These are phyloP conservation scores for Proisotoma minuta DNA, from an alignment of 2,888 invertebrate species.

Conservation along the genomic window DNA sequence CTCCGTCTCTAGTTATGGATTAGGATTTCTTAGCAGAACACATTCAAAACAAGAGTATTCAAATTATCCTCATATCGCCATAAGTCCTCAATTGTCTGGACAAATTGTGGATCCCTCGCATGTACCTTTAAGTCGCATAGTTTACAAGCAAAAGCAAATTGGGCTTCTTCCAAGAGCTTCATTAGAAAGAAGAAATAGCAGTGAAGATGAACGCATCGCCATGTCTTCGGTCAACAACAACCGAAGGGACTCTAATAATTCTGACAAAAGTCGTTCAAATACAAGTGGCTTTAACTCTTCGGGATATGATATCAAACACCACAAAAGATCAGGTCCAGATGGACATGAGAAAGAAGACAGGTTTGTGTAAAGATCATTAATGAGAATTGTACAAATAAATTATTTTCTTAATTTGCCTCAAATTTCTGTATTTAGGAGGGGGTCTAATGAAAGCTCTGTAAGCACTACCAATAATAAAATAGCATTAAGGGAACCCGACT, in stretches of 20 bases:
- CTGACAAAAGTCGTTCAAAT: constrained; percentile 29
- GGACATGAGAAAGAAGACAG: constrained; percentile 38
- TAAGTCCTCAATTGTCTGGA: constrained; percentile 15
- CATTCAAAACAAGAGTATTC: constrained; percentile 34
- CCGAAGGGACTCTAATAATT: constrained; percentile 38
- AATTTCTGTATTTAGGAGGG: constrained; percentile 17
- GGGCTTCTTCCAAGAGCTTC: constrained; percentile 39
- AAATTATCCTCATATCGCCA: constrained; percentile 17
- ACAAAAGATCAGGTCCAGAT: constrained; percentile 39
- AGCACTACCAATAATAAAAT: constrained; percentile 17
- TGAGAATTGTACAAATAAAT: too few relatives aligned
- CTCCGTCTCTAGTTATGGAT: constrained; percentile 40
- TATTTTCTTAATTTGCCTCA: neutral
- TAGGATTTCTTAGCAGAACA: constrained; percentile 35
- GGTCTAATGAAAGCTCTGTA: constrained; percentile 35
- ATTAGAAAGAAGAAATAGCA: constrained; percentile 35
- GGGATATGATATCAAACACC: constrained; percentile 32
- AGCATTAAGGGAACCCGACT: constrained; percentile 11
- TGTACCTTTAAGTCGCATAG: constrained; percentile 37
- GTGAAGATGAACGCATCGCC: constrained; percentile 26
- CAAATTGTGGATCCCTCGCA: constrained; percentile 27
- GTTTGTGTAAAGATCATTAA: constrained; percentile 11
- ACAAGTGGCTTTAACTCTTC: constrained; percentile 37
- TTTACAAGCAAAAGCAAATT: constrained; percentile 37
- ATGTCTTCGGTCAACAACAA: constrained; percentile 19